Base-by-base conservation (phyloP, 2,888 invertebrate genomes). In the Entomobrya proxima region DNA sequence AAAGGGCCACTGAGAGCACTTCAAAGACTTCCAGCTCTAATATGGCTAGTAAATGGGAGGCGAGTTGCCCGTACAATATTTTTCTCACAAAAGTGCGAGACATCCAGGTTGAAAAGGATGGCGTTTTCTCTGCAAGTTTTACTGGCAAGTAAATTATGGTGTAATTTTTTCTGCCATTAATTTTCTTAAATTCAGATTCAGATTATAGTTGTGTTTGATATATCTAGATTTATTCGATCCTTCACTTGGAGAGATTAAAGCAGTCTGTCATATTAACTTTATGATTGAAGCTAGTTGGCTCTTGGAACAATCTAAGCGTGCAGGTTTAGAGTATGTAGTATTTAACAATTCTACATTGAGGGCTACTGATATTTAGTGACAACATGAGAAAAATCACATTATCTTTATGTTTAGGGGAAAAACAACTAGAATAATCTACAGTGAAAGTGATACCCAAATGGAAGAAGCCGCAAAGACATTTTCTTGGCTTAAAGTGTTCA, bases 231-330 rank as follows among this genome's bases (percentile, higher is more conserved):
- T 97, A n/a, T 92, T 97, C 4, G 96, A 96, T 90, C 93, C 93
- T 7, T 96, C 96, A 91, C 92, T 97, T 3, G 97, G 97, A 0
- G 94, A 94, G 83, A 92, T 97, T 5, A 94, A 95, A 89, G 93
- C 94, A 58, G 95, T 95, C 0, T 92, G 96, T n/a, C 97, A 98
- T 92, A 95, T 98, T 32, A 98, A 97, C 92, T 98, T 97, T 91
- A 96, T 98, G 96, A 95, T 98, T 50, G 97, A 98, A 90, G 93
- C 96, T 11, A 95, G 95, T 0, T 98, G 98, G 97, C 92, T 98
- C 0, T 92, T 97, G 81, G 95, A 96, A 0, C 97, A 98, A 90
- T 98, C 98, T 91, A 94, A 95, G 90, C 94, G 94, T 90, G 95
- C 95, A 77, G 95, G 95, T 77, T 94, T 95, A 90, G 93, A 94